Base-by-base conservation (phyloP, 2,113 vertebrate genomes). In the Dicrurus megarhynchus region DNA sequence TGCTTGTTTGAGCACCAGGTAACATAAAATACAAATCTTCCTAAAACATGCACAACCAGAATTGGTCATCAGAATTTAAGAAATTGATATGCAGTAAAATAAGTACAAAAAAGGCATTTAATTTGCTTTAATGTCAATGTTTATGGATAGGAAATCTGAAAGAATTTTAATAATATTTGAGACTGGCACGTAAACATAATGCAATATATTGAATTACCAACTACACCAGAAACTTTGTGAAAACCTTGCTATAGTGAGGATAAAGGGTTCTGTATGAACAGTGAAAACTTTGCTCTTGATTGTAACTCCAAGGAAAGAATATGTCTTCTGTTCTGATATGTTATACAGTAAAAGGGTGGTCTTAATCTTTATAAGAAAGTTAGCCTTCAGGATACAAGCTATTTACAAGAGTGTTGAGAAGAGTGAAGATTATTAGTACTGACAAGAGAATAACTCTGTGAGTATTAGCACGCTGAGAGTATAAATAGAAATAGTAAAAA, bases 401-500 rank as follows among this genome's bases (percentile, higher is more conserved):
- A 20, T 59, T 59, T 78, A 42, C 13, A 63, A n/a, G 11, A 78
- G 13, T 44, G 21, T 27, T 82, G 49, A 68, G 32, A 86, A 90
- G 17, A 65, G 20, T 41, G 46, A 75, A 76, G 21, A 35, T 70
- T 64, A n/a, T 60, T 32, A 28, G 26, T 69, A 41, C n/a, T 78
- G 67, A 46, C 22, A 73, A 71, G 41, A 84, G 13, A 85, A 22
- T 79, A 53, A 74, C 7, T 57, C 20, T 42, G 4, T 44, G 28
- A 35, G 3, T 46, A 71, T 75, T 63, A 70, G 26, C 33, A 52
- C 0, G 0, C 27, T 64, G 23, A 35, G 23, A 35, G 4, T 56
- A 77, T 55, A 80, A 81, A 53, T 6, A 80, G n/a, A 65, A 84
- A 46, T 61, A 74, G 5, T 87, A 19, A 49, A 47, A 76, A 49